Percentiles rank a stretch among this genome's conserved stretches.
Evolutionary conservation across 2,797 vertebrate genomes (phyloP).

Genomic region (Myotis daubentonii): DNA sequence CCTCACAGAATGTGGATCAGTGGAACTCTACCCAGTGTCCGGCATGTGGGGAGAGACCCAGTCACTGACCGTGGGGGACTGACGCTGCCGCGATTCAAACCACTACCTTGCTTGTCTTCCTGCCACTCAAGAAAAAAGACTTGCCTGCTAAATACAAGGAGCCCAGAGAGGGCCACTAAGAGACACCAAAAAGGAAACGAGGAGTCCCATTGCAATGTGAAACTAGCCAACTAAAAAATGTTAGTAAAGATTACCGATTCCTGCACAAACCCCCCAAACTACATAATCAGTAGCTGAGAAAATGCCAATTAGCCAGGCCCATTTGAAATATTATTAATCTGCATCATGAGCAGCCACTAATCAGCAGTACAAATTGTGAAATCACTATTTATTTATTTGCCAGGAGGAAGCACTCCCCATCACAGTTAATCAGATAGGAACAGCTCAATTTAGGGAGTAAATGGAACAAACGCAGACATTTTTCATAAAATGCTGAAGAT

Average conservation of each 20-base stretch:
- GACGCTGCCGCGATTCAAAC: accelerated
- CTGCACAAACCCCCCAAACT: constrained; percentile 51
- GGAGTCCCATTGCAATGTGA: neutral
- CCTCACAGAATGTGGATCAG: neutral
- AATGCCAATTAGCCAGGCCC: constrained; percentile 66
- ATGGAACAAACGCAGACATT: neutral
- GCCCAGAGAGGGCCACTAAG: neutral
- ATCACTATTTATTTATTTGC: constrained; percentile 70
- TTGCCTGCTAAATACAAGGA: neutral
- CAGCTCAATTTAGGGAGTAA: constrained; percentile 64
- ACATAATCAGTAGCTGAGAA: constrained; percentile 70
- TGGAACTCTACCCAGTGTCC: neutral
- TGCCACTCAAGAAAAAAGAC: neutral
- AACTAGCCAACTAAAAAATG: constrained; percentile 14
- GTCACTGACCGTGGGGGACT: neutral
- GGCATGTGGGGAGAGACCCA: accelerated
- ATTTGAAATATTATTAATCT: constrained; percentile 70
- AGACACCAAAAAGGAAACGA: neutral
- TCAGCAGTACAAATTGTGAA: constrained; percentile 73
- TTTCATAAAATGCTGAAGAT: constrained; percentile 56
- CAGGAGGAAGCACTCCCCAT: constrained; percentile 55
- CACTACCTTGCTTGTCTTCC: neutral
- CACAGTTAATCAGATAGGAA: constrained; percentile 68
- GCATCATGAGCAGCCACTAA: constrained; percentile 64
- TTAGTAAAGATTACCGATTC: constrained; percentile 54